phyloP scores from a whole-genome alignment of 2,113 vertebrate genomes.

The Nanger granti region DNA sequence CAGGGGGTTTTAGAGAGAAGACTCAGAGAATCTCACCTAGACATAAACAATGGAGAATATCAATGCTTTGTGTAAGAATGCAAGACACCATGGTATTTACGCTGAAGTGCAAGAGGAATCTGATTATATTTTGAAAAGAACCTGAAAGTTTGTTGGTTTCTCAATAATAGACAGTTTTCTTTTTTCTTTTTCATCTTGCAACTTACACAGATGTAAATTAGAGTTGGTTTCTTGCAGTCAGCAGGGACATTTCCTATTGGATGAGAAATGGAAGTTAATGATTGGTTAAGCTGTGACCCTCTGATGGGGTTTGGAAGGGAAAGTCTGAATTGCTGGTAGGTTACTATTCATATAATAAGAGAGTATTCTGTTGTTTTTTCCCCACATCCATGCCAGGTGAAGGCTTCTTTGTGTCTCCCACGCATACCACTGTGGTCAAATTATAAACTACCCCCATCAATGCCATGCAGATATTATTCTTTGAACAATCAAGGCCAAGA shows the following conservation, averaged over 20 bases:
- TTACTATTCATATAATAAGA: neutral
- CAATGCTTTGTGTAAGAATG: neutral
- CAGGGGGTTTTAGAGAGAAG: neutral
- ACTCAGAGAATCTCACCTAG: neutral
- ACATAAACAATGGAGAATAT: neutral
- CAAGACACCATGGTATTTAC: neutral
- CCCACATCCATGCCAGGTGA: neutral
- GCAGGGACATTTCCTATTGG: neutral
- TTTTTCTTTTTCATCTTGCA: neutral
- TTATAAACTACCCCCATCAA: neutral
- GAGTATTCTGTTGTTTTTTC: neutral
- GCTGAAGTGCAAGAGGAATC: neutral
- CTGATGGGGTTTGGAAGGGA: neutral
- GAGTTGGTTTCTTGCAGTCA: neutral
- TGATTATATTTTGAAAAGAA: neutral
- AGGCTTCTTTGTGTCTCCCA: neutral
- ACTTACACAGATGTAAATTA: neutral
- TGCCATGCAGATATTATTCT: neutral
- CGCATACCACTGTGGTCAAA: neutral
- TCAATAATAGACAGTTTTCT: neutral
- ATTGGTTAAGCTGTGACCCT: neutral
- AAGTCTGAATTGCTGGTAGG: neutral
- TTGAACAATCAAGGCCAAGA: neutral
- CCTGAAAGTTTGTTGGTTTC: neutral
- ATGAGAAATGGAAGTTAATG: neutral